A percentile compares a stretch with the other conserved stretches of the same genome.
These are phyloP conservation scores for Aphyosemion australe DNA, from an alignment of 2,113 vertebrate species.

Conservation along the genomic window DNA sequence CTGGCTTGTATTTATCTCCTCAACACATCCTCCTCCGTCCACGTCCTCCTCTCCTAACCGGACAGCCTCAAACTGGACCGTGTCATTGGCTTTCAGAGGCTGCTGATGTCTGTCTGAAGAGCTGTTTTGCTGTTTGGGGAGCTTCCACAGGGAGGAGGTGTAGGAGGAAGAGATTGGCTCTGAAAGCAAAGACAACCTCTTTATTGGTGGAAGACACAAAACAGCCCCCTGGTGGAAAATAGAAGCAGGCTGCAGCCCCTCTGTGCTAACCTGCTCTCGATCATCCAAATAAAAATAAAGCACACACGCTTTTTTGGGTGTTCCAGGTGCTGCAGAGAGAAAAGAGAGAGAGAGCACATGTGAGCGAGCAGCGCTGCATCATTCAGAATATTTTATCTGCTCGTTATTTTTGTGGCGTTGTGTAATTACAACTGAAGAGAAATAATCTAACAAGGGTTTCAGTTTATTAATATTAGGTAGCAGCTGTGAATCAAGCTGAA, in stretches of 20 bases:
- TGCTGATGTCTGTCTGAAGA: slow-evolving; percentile 61
- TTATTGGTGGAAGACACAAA: slow-evolving; percentile 46
- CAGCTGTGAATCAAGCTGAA: no score
- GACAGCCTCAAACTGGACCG: slow-evolving; percentile 49
- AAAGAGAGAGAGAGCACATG: no score
- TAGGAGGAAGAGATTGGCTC: slow-evolving; percentile 45
- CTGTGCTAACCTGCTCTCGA: slow-evolving; percentile 27
- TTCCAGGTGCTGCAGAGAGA: no score
- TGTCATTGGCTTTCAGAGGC: slow-evolving; percentile 39
- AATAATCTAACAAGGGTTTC: no score
- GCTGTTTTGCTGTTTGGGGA: slow-evolving; percentile 58
- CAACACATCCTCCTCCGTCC: slow-evolving; percentile 18
- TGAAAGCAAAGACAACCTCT: slow-evolving; percentile 45
- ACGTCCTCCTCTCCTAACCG: slow-evolving; percentile 16
- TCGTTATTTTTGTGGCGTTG: no score
- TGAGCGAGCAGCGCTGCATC: no score
- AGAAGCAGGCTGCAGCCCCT: slow-evolving; percentile 32
- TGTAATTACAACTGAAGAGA: no score
- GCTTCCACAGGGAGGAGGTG: slow-evolving; percentile 33
- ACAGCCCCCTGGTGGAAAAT: slow-evolving; percentile 62
- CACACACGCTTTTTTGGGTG: slow-evolving; percentile 26
- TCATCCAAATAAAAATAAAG: slow-evolving; percentile 37
- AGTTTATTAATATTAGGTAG: no score
- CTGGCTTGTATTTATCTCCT: slow-evolving; percentile 50
- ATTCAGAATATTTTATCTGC: no score